Conservation (phyloP, 2,888 invertebrate species). For the Anodontia alba region DNA sequence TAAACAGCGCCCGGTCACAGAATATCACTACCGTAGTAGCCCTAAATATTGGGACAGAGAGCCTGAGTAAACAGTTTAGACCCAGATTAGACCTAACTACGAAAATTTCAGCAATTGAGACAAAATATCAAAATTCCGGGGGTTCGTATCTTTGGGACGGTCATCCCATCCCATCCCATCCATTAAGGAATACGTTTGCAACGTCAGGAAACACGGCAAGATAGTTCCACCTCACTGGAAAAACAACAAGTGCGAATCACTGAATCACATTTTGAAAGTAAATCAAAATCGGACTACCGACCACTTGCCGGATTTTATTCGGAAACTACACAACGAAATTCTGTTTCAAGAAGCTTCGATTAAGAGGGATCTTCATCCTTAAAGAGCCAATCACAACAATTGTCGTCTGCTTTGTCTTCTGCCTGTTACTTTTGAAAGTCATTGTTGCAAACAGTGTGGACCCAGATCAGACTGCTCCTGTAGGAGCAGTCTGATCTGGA, state of each 20-base stretch:
- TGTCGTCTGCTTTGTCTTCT: too few species aligned
- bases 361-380: slow-evolving; percentile 23
- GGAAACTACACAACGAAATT: slow-evolving; percentile 30
- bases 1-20: too few species aligned
- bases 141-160: slow-evolving; percentile 23
- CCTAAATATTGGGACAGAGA: too few species aligned
- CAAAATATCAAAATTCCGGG: not conserved
- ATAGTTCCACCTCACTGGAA: slow-evolving; percentile 28
- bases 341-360: slow-evolving; percentile 29
- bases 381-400: too few species aligned
- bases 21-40: too few species aligned
- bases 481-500: too few species aligned
- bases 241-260: slow-evolving; percentile 42
- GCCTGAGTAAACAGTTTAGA: slow-evolving; percentile 9
- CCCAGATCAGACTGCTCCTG: too few species aligned
- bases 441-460: too few species aligned
- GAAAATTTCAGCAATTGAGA: slow-evolving; percentile 22
- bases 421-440: too few species aligned
- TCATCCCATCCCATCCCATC: not conserved
- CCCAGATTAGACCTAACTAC: slow-evolving; percentile 8
- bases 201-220: not conserved
- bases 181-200: slow-evolving; percentile 9
- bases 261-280: slow-evolving; percentile 35
- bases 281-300: slow-evolving; percentile 29
- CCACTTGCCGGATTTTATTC: not conserved